A percentile compares a stretch with the other conserved stretches of the same genome.
Evolutionary conservation across 2,797 vertebrate species (phyloP).

Genomic region (Thaleichthys pacificus): DNA sequence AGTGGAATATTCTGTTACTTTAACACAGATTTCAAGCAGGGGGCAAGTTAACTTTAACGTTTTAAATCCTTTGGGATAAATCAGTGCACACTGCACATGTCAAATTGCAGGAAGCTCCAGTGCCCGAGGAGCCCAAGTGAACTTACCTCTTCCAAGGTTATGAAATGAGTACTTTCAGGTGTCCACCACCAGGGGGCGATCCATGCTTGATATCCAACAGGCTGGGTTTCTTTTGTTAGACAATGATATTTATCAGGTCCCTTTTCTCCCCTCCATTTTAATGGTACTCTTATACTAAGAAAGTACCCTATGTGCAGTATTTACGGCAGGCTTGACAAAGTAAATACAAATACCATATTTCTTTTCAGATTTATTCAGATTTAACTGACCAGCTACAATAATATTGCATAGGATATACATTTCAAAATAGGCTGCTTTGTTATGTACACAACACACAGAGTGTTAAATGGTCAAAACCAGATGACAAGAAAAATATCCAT

Average conservation of each 20-base stretch:
- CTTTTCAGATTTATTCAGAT: constrained; percentile 31
- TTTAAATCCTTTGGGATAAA: no score
- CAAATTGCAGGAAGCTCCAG: no score
- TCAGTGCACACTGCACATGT: no score
- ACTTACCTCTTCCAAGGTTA: not conserved
- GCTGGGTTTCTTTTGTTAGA: not conserved
- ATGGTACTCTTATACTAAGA: not conserved
- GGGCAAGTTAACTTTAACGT: no score
- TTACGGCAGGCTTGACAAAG: not conserved
- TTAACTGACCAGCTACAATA: constrained; percentile 53
- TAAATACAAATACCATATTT: constrained; percentile 10
- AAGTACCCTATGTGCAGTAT: not conserved
- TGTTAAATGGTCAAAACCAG: constrained; percentile 17
- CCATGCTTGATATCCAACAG: not conserved
- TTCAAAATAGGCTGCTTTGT: constrained; percentile 31
- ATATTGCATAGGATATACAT: constrained; percentile 55
- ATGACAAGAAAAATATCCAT: constrained; percentile 19
- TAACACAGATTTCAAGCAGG: not conserved
- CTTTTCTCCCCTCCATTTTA: not conserved
- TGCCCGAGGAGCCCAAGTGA: not conserved
- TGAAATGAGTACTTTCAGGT: not conserved
- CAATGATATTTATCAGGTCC: not conserved
- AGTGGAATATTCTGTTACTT: no score
- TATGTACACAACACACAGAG: constrained; percentile 45
- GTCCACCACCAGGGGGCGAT: not conserved